phyloP scores from a whole-genome alignment of 2,797 vertebrate genomes.

The Hippopotamyrus pictus region DNA sequence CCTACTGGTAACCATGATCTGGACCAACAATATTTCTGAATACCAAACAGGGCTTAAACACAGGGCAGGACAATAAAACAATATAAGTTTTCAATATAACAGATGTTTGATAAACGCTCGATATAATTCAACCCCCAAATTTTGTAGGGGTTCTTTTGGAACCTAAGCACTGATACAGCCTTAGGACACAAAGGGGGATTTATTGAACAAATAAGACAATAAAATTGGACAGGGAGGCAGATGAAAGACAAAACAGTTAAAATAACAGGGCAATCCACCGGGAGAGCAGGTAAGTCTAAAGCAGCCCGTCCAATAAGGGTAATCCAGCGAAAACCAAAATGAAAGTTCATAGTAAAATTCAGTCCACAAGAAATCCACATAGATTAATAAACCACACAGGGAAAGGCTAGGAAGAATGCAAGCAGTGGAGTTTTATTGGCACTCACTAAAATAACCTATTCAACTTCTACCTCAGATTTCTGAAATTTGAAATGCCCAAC shows the following conservation, averaged over 20 bases:
- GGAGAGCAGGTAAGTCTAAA: background rate
- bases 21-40: slow-evolving; percentile 35
- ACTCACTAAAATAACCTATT: background rate
- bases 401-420: background rate
- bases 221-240: background rate
- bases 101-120: background rate
- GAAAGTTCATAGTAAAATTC: background rate
- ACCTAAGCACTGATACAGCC: background rate
- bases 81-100: background rate
- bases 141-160: background rate
- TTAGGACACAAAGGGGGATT: background rate
- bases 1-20: slow-evolving; percentile 34
- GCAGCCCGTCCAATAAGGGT: background rate
- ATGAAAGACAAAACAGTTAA: background rate
- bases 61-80: background rate
- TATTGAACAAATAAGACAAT: background rate
- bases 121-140: background rate
- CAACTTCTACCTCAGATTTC: background rate
- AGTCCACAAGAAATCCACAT: background rate
- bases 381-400: background rate
- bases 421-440: background rate
- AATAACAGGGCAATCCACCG: background rate
- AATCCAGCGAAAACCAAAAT: background rate
- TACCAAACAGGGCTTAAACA: slow-evolving; percentile 28
- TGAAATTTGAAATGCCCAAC: background rate